phyloP scores from a whole-genome alignment of 2,888 invertebrate species.

The Brachycybe producta region DNA sequence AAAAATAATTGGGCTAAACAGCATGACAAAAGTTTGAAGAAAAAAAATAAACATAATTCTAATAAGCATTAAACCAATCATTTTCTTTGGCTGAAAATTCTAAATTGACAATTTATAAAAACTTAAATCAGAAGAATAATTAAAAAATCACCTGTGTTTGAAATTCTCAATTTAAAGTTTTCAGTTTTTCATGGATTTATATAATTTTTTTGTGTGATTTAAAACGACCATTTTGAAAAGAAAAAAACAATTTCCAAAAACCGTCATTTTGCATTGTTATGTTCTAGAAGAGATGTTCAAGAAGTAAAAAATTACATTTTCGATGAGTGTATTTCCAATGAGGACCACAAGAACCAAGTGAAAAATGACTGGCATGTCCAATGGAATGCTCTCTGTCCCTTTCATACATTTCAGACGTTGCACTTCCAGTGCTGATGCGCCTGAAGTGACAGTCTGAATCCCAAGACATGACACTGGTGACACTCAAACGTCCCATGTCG shows the following conservation, averaged over 20 bases:
- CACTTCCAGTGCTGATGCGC: conserved; percentile 40
- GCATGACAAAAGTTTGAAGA: too few relatives aligned
- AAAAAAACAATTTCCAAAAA: too few relatives aligned
- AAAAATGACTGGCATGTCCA: conserved; percentile 41
- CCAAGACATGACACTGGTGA: conserved; percentile 53
- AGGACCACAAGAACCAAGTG: conserved; percentile 37
- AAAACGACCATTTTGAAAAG: too few relatives aligned
- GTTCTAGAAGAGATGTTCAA: too few relatives aligned
- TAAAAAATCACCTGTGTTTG: neutral
- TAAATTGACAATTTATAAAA: too few relatives aligned
- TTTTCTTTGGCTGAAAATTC: too few relatives aligned
- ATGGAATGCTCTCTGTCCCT: conserved; percentile 40
- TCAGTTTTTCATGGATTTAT: too few relatives aligned
- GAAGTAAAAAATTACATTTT: conserved; percentile 48
- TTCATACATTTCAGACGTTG: conserved; percentile 62
- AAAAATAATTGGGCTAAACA: too few relatives aligned
- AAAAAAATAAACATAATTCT: too few relatives aligned
- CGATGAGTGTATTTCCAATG: conserved; percentile 51
- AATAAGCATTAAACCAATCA: too few relatives aligned
- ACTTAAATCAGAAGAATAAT: neutral
- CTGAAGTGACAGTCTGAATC: conserved; percentile 14
- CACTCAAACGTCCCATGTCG: conserved; percentile 43
- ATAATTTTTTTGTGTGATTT: too few relatives aligned
- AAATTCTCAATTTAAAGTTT: neutral
- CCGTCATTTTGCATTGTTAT: too few relatives aligned